These are phyloP conservation scores for Oligia fasciuncula DNA, from an alignment of 2,888 invertebrate species.

Conservation along the genomic window DNA sequence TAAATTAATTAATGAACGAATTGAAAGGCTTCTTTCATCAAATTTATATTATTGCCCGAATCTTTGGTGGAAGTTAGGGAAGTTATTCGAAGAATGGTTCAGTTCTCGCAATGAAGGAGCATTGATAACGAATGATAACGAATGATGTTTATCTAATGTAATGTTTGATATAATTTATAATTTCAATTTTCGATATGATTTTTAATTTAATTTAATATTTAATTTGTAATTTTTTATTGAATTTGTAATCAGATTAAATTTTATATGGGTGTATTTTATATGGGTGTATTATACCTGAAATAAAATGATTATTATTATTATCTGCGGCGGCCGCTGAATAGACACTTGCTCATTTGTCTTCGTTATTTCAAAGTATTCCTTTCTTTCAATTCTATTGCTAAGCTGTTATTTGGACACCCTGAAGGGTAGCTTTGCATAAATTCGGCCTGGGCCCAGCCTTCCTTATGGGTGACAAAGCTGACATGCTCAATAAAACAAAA, in stretches of 20 bases:
- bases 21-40: slow-evolving; percentile 32
- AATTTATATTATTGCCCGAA: slow-evolving; percentile 36
- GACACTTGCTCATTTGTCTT: slow-evolving; percentile 5
- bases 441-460: background rate
- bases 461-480: background rate
- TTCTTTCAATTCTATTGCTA: background rate
- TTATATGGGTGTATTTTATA: no score
- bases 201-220: no score
- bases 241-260: no score
- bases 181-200: no score
- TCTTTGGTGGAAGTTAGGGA: slow-evolving; percentile 23
- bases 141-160: no score
- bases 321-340: background rate
- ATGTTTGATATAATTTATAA: no score
- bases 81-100: background rate
- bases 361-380: background rate
- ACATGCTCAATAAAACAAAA: slow-evolving; percentile 24
- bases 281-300: no score
- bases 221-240: no score
- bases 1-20: slow-evolving; percentile 46
- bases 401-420: background rate
- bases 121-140: background rate
- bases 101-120: background rate
- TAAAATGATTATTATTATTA: no score
- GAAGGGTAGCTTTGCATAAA: background rate